These are phyloP conservation scores for Leucophenga montana DNA, from an alignment of 2,888 invertebrate species.

Conservation along the genomic window DNA sequence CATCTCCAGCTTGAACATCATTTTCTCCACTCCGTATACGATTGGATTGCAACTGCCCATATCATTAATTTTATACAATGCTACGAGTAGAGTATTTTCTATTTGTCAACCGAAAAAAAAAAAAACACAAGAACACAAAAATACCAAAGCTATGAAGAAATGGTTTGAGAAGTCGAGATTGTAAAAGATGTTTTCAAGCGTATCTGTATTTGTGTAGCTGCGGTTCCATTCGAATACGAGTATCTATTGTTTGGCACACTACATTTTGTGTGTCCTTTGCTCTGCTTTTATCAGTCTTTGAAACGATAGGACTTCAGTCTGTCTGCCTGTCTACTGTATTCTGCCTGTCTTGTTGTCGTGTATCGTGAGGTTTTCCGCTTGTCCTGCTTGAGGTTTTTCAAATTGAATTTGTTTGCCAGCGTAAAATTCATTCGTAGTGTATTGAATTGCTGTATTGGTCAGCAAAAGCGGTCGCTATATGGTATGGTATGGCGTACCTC, in stretches of 20 bases:
- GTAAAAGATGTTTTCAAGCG: slow-evolving; percentile 8
- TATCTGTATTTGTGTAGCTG: no score
- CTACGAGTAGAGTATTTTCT: slow-evolving; percentile 14
- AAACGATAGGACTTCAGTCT: neutral
- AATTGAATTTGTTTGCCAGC: slow-evolving; percentile 38
- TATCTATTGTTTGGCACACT: slow-evolving; percentile 20
- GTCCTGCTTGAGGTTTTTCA: slow-evolving; percentile 46
- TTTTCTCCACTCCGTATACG: no score
- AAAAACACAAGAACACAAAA: slow-evolving; percentile 4
- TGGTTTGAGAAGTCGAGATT: neutral
- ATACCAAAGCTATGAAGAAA: neutral
- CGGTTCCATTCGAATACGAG: neutral
- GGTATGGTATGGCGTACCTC: neutral
- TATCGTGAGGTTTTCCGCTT: slow-evolving; percentile 44
- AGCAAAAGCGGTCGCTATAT: neutral
- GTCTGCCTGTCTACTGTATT: neutral
- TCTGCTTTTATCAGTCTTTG: neutral
- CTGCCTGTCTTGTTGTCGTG: neutral
- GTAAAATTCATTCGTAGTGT: slow-evolving; percentile 5
- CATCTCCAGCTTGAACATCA: no score
- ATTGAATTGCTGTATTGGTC: neutral
- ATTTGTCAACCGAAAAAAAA: slow-evolving; percentile 20
- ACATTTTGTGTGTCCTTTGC: slow-evolving; percentile 9
- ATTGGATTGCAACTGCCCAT: slow-evolving; percentile 45
- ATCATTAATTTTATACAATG: slow-evolving; percentile 58